These are phyloP conservation scores for Myioborus miniatus DNA, from an alignment of 2,797 vertebrate species.

Conservation along the genomic window DNA sequence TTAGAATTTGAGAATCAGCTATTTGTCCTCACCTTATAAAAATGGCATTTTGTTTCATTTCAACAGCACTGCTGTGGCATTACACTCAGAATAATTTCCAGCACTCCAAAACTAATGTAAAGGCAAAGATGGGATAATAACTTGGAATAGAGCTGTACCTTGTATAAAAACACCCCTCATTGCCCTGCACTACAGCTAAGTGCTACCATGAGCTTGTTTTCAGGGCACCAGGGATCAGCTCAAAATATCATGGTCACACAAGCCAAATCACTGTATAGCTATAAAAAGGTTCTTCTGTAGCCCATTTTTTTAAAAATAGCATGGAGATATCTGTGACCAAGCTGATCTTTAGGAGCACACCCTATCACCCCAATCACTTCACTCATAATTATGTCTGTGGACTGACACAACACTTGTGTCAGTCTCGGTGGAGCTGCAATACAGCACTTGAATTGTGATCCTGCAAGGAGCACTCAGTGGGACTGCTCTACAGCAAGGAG, in stretches of 20 bases:
- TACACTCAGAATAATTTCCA: not conserved
- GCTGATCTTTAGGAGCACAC: not conserved
- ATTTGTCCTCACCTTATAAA: not conserved
- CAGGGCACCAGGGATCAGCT: not conserved
- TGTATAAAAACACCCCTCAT: not conserved
- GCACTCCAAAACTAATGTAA: not conserved
- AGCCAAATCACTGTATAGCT: not conserved
- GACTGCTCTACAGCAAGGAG: not conserved
- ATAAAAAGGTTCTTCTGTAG: not conserved
- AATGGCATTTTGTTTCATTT: not conserved
- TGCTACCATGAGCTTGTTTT: not conserved
- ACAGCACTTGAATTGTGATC: too few relatives aligned
- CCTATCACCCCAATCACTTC: not conserved
- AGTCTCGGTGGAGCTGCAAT: fast-evolving
- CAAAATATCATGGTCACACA: not conserved
- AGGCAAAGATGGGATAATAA: not conserved
- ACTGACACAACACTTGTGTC: not conserved
- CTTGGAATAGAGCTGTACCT: not conserved
- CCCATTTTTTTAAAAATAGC: slow-evolving; percentile 1
- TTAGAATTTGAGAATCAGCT: not conserved
- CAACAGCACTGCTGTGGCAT: not conserved
- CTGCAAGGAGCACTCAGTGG: fast-evolving
- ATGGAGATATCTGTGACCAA: not conserved
- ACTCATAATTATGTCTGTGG: not conserved
- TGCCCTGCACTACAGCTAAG: not conserved